A percentile compares a stretch with the other conserved stretches of the same genome.
Conservation (phyloP, 2,113 vertebrate genomes). For the Herpetotheres cachinnans region DNA sequence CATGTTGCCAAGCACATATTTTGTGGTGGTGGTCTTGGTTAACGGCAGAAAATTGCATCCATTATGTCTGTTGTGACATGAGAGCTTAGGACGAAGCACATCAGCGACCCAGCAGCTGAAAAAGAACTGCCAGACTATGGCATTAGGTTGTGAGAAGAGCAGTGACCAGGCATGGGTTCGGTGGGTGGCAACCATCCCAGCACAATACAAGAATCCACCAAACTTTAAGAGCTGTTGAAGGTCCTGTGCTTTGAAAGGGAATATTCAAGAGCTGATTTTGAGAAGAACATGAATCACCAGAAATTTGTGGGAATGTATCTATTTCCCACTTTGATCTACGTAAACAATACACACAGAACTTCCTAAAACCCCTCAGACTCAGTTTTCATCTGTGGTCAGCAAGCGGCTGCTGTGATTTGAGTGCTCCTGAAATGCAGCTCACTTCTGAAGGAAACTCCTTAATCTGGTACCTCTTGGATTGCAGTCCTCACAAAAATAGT, state of each 20-base stretch:
- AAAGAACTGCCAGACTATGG: background rate
- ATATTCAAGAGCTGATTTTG: background rate
- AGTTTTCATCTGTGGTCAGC: background rate
- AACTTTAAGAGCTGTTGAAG: background rate
- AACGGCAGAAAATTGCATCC: background rate
- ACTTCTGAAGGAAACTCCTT: background rate
- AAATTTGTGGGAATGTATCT: background rate
- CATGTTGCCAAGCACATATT: background rate
- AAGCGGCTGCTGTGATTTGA: background rate
- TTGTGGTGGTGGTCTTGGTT: background rate
- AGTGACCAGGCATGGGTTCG: background rate
- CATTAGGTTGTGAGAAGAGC: background rate
- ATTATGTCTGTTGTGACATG: background rate
- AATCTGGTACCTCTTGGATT: rapidly evolving
- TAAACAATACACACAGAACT: background rate
- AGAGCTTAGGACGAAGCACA: background rate
- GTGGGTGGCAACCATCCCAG: background rate
- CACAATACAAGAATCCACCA: background rate
- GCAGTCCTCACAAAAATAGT: background rate
- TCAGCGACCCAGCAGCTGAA: background rate
- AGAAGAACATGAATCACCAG: background rate
- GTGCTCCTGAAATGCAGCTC: background rate
- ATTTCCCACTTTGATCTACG: background rate
- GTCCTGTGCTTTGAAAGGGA: background rate
- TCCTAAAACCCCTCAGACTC: background rate